Conservation (phyloP, 2,888 invertebrate species). For the Cryptophagus acutangulus region DNA sequence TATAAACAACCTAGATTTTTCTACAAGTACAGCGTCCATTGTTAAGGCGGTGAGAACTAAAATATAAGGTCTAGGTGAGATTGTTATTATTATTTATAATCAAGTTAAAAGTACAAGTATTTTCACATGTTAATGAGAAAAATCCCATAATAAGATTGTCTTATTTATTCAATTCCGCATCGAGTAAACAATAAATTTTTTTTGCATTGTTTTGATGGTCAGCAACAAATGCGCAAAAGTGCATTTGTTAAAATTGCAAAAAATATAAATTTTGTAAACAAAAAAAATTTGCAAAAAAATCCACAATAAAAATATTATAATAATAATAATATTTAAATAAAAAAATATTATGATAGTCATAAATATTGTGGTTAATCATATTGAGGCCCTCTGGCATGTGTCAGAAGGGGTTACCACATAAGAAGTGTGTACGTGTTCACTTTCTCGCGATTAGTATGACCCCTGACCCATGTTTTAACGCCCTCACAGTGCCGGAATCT, state of each 20-base stretch:
- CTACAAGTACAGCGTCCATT: constrained; percentile 28
- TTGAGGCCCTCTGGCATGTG: constrained; percentile 1
- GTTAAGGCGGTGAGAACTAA: constrained; percentile 42
- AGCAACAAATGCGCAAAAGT: not conserved
- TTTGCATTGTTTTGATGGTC: not conserved
- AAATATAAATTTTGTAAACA: too few relatives aligned
- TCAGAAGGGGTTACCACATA: constrained; percentile 30
- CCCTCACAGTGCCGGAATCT: constrained; percentile 37
- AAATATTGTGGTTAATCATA: too few relatives aligned
- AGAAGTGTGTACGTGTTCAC: constrained; percentile 39
- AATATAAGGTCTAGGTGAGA: constrained; percentile 45
- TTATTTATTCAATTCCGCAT: not conserved
- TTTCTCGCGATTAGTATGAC: constrained; percentile 44
- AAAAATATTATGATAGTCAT: too few relatives aligned
- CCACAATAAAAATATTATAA: too few relatives aligned
- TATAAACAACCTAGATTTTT: constrained; percentile 34
- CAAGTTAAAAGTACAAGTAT: constrained; percentile 17
- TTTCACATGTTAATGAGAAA: constrained; percentile 16
- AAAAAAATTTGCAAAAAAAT: too few relatives aligned
- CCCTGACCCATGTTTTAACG: constrained; percentile 41
- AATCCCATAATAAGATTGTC: constrained; percentile 2
- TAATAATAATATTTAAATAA: too few relatives aligned
- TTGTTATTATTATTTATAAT: constrained; percentile 15
- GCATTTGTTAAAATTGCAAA: too few relatives aligned
- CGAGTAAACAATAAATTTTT: not conserved